Base-by-base conservation (phyloP, 2,888 invertebrate species). In the Electrophaes corylata region DNA sequence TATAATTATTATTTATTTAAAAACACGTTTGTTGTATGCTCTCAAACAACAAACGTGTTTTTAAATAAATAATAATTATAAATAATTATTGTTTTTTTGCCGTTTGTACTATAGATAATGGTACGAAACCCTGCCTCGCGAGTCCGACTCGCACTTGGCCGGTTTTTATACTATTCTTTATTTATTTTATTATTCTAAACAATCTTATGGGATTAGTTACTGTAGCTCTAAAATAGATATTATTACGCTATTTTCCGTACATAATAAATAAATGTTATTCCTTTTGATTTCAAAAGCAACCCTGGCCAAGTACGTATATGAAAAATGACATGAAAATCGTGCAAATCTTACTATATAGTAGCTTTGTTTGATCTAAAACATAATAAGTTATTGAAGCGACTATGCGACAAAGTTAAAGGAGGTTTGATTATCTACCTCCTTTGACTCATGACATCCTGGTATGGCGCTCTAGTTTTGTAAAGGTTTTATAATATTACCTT, bases 331-430 rank as follows among this genome's bases (percentile, higher is more conserved):
- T 37, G 8, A 10, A 35, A 52, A 31, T 48, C 19, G 41, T 48
- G 41, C 40, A 56, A 52, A 58, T 16, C 12, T 54, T 35, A n/a
- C n/a, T 46, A 41, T 43, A 23, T 33, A 31, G 37, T 20, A 18
- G 45, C 46, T 37, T 64, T 63, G 61, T 69, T 70, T 46, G 56
- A 29, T 57, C 46, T 49, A 41, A 56, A 60, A 56, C 45, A 44
- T 54, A 54, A 57, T 53, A 29, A 26, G 10, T 14, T 37, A 37
- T 16, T 35, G 14, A 37, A n/a, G n/a, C n/a, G n/a, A n/a, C n/a
- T n/a, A 29, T 57, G 39, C 29, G 50, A 35, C 18, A 29, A 39
- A 52, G 51, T 57, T 51, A 53, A 54, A 57, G 61, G 46, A 51
- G 35, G 53, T 54, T 57, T 53, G 49, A 52, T n/a, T n/a, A n/a